Evolutionary conservation across 2,888 invertebrate species (phyloP).

Genomic region (Lymantria dispar): DNA sequence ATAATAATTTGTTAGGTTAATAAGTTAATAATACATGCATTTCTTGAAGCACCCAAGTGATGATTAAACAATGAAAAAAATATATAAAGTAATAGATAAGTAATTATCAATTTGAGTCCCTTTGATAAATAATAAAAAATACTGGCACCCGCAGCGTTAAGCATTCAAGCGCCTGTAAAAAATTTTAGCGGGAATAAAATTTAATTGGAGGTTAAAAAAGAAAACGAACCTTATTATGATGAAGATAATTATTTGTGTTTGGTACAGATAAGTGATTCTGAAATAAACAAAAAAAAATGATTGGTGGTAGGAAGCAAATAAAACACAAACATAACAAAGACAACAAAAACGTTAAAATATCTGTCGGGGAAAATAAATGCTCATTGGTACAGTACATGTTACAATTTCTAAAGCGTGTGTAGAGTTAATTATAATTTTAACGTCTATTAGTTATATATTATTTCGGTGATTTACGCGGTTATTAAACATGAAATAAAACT

Average conservation of each 20-base stretch:
- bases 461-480: too few relatives aligned
- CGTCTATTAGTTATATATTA: background rate
- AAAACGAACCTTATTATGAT: slow-evolving; percentile 89
- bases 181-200: slow-evolving; percentile 54
- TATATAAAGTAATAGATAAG: too few relatives aligned
- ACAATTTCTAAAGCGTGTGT: slow-evolving; percentile 38
- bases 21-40: too few relatives aligned
- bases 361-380: slow-evolving; percentile 26
- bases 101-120: slow-evolving; percentile 5
- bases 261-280: slow-evolving; percentile 95
- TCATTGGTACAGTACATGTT: slow-evolving; percentile 26
- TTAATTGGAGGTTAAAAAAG: slow-evolving; percentile 73
- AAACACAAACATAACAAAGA: slow-evolving; percentile 72
- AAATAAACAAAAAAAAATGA: slow-evolving; percentile 86
- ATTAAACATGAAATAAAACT: too few relatives aligned
- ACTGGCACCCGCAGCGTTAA: slow-evolving; percentile 42
- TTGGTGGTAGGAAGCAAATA: slow-evolving; percentile 82
- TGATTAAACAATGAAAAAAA: too few relatives aligned
- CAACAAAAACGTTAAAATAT: slow-evolving; percentile 57
- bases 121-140: slow-evolving; percentile 21
- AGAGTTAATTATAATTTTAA: slow-evolving; percentile 29
- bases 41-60: too few relatives aligned
- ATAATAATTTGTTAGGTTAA: too few relatives aligned
- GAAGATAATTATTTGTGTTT: slow-evolving; percentile 92
- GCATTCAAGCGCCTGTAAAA: slow-evolving; percentile 60